Conservation (phyloP, 2,113 vertebrate species). For the Oenanthe oenanthe region DNA sequence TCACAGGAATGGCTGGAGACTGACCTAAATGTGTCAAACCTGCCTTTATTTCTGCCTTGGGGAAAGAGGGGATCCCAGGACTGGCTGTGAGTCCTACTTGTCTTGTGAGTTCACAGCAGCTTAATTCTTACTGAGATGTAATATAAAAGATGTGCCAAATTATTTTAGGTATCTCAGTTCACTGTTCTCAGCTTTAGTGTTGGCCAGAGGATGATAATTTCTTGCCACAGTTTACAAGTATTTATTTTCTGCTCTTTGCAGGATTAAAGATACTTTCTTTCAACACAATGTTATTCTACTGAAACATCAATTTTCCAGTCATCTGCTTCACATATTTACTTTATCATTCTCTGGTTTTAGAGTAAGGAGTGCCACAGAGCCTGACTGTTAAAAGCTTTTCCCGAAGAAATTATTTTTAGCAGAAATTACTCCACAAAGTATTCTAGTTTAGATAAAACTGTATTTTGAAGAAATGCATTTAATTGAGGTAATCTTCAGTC, state of each 20-base stretch:
- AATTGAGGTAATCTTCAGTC: not conserved
- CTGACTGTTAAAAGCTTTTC: not conserved
- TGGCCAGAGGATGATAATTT: not conserved
- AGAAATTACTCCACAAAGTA: not conserved
- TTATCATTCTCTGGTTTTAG: not conserved
- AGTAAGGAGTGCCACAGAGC: not conserved
- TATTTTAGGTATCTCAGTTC: not conserved
- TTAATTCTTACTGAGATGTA: not conserved
- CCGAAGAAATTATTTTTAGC: not conserved
- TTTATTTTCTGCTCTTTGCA: not conserved
- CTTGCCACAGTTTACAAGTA: not conserved
- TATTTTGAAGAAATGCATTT: not conserved
- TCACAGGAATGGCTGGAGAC: not conserved
- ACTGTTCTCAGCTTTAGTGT: not conserved
- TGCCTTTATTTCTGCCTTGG: not conserved
- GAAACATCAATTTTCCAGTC: not conserved
- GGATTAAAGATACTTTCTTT: not conserved
- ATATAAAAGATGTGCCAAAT: not conserved
- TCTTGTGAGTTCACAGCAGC: not conserved
- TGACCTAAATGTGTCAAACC: slow-evolving; percentile 24
- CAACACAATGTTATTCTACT: not conserved
- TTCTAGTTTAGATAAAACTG: not conserved
- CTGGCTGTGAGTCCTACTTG: not conserved
- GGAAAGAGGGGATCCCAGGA: not conserved
- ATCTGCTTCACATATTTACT: not conserved